Evolutionary conservation across 2,113 vertebrate species (phyloP), one percentile per base, ranked within the genome.

Genomic region (Puntigrus tetrazona): DNA sequence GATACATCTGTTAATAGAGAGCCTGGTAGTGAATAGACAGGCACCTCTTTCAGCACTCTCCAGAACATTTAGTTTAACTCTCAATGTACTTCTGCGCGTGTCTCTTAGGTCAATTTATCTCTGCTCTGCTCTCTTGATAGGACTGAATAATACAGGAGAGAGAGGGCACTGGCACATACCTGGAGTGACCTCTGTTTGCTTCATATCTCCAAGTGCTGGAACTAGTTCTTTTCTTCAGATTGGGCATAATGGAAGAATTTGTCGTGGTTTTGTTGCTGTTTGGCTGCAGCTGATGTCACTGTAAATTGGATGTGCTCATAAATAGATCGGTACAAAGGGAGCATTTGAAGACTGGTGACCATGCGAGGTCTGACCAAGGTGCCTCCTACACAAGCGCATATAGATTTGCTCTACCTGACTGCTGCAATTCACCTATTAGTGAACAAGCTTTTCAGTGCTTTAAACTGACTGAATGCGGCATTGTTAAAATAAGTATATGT

Each of bases 11-110:
- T 81, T 69, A 69, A 69, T 29, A 47, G 63, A 88, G 82, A 84
- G 80, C 78, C 86, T 72, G 25, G 73, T 47, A 80, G 63, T 89
- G 87, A 91, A 89, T 89, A 73, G 90, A 94, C 94, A 91, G 88
- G 89, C 91, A 89, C 92, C 93, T 91, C 90, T 94, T 92, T 90
- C 89, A 91, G 89, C 92, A 87, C 91, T 90, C 93, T 95, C 67
- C 84, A 91, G 84, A 92, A 88, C 87, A 88, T 88, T 91, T 89
- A 88, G 92, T 92, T 93, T 91, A 94, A 95, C 88, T 89, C 89
- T 91, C 84, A 82, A 87, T 47, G 86, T 61, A 78, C 59, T 92
- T 92, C 91, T 92, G 90, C 91, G 92, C 84, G 86, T 86, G 89
- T 84, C 63, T 78, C 20, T 1, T 25, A 88, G 93, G 94, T 96